These are phyloP conservation scores for Drosophila setifemur DNA, from an alignment of 1,140 invertebrate species.

Conservation along the genomic window DNA sequence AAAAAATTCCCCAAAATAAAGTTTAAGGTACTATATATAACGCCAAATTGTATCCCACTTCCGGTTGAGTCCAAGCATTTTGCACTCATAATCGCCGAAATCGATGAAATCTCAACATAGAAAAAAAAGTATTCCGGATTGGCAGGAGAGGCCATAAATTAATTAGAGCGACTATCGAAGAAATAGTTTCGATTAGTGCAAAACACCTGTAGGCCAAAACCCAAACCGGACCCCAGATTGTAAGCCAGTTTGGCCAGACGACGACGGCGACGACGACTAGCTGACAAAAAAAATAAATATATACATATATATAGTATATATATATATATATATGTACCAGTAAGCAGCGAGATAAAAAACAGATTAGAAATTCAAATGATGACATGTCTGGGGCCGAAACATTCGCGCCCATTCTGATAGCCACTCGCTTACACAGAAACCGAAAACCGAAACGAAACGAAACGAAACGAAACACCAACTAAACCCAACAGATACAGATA, in stretches of 20 bases:
- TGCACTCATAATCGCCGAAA: constrained; percentile 4
- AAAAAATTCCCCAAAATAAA: not conserved
- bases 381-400: constrained; percentile 51
- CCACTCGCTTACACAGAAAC: constrained; percentile 20
- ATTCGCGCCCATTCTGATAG: constrained; percentile 48
- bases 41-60: constrained; percentile 4
- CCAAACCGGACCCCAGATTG: constrained; percentile 53
- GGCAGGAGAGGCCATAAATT: constrained; percentile 61
- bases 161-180: constrained; percentile 69
- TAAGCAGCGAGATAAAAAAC: constrained; percentile 63
- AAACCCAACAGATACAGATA: not conserved
- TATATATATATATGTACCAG: constrained; percentile 29
- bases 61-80: constrained; percentile 5
- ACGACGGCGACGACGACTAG: not conserved
- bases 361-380: constrained; percentile 78
- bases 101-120: constrained; percentile 24
- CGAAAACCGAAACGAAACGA: not conserved
- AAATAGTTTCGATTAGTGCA: constrained; percentile 71
- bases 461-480: not conserved
- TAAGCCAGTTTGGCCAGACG: constrained; percentile 69
- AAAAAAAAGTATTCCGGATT: constrained; percentile 20
- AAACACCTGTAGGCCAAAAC: constrained; percentile 71
- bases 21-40: not conserved
- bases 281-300: constrained; percentile 12
- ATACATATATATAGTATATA: no score